A percentile compares a stretch with the other conserved stretches of the same genome.
Evolutionary conservation across 2,797 vertebrate species (phyloP).

Genomic region (Acestrorhynchus altus): DNA sequence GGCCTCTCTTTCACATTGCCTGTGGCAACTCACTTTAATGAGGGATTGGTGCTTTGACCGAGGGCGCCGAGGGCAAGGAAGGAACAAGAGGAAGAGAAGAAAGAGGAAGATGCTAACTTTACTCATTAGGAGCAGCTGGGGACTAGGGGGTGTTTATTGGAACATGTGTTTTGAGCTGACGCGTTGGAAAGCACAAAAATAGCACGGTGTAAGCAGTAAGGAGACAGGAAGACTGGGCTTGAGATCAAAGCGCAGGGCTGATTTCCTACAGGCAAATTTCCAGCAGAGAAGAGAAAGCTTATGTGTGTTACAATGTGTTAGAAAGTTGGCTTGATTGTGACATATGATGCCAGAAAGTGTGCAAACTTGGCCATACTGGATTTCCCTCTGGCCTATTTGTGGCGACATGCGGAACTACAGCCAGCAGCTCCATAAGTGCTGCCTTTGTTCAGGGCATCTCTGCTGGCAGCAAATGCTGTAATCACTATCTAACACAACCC

Average conservation of each 20-base stretch:
- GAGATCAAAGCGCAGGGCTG: neutral
- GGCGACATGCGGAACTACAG: conserved; percentile 2
- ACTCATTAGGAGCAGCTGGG: neutral
- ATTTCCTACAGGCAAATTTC: conserved; percentile 11
- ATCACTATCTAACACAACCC: conserved; percentile 41
- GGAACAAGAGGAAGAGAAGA: conserved; percentile 22
- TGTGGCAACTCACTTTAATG: conserved; percentile 28
- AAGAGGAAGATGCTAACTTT: conserved; percentile 2
- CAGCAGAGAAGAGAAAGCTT: neutral
- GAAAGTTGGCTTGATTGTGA: neutral
- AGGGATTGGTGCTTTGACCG: conserved; percentile 1
- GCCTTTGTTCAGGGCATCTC: conserved; percentile 14
- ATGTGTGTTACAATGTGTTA: neutral
- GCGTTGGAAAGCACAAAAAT: conserved; percentile 21
- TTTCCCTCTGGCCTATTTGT: conserved; percentile 27
- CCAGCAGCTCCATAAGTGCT: conserved; percentile 1
- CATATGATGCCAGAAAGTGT: neutral
- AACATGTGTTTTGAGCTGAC: conserved; percentile 5
- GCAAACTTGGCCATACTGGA: conserved; percentile 2
- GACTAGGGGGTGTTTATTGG: neutral
- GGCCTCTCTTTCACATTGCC: conserved; percentile 23
- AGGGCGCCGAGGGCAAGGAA: neutral
- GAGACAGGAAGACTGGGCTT: neutral
- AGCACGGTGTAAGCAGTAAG: neutral
- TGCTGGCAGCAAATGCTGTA: conserved; percentile 16